Conservation (phyloP, 2,888 invertebrate genomes). For the Coleophora flavipennella region DNA sequence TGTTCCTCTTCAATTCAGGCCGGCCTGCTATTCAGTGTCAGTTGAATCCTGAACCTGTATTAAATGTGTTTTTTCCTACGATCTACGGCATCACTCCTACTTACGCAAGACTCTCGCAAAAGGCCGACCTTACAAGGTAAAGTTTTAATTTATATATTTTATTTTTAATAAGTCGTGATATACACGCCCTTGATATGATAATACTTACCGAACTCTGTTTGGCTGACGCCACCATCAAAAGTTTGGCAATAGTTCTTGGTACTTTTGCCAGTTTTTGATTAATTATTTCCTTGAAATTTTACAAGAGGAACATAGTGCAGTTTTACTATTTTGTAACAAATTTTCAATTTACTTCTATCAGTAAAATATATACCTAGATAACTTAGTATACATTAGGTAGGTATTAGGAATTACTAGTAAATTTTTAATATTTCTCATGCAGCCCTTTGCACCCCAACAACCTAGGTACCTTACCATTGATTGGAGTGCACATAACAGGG, state of each 20-base stretch:
- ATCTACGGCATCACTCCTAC: conserved; percentile 96
- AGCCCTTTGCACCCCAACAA: no score
- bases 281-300: no score
- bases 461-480: no score
- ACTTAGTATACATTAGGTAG: no score
- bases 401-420: no score
- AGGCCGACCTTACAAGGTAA: conserved; percentile 92
- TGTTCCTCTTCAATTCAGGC: conserved; percentile 55
- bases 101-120: conserved; percentile 88
- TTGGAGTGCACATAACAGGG: no score
- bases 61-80: conserved; percentile 69
- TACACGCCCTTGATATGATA: conserved; percentile 44
- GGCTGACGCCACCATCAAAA: conserved; percentile 4
- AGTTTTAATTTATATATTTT: no score
- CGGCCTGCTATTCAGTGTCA: conserved; percentile 61
- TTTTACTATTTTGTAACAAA: no score
- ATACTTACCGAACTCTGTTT: conserved; percentile 12
- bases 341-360: no score
- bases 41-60: conserved; percentile 38
- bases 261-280: neutral
- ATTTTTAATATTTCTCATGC: no score
- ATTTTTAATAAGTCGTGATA: conserved; percentile 37
- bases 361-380: no score
- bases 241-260: conserved; percentile 18
- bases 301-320: no score